These are phyloP conservation scores for Leptopilina clavipes DNA, from an alignment of 1,140 invertebrate genomes.

Conservation along the genomic window DNA sequence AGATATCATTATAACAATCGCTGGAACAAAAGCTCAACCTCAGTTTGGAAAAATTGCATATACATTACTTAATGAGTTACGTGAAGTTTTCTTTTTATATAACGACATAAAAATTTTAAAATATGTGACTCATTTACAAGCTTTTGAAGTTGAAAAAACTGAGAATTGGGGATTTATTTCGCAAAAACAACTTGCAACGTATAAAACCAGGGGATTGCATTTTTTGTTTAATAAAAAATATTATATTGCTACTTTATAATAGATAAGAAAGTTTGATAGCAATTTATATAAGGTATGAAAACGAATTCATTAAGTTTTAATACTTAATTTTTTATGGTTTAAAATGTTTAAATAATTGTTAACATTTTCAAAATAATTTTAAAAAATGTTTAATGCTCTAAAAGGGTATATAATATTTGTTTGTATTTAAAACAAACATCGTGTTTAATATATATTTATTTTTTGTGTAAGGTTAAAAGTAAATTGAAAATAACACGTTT, in stretches of 20 bases:
- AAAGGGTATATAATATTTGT: too few species aligned
- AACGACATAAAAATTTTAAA: neutral
- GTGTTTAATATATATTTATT: too few species aligned
- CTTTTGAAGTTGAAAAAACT: neutral
- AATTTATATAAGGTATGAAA: too few species aligned
- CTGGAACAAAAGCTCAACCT: neutral
- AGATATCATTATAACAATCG: neutral
- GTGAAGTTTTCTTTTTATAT: neutral
- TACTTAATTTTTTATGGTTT: too few species aligned
- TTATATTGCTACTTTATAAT: neutral
- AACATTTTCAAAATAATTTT: too few species aligned
- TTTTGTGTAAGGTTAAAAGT: too few species aligned
- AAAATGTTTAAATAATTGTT: too few species aligned
- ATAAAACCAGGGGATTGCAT: neutral
- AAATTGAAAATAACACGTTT: too few species aligned
- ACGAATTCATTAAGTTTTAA: too few species aligned
- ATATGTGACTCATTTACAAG: neutral
- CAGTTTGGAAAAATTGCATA: constrained; percentile 1
- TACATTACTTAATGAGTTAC: neutral
- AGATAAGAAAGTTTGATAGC: too few species aligned
- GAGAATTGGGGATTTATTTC: neutral
- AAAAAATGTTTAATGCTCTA: too few species aligned
- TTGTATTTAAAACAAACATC: too few species aligned
- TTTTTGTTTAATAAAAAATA: neutral
- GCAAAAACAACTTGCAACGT: neutral